A percentile compares a stretch with the other conserved stretches of the same genome.
Conservation (phyloP, 2,888 invertebrate species). For the Trissoscelio sp. region DNA sequence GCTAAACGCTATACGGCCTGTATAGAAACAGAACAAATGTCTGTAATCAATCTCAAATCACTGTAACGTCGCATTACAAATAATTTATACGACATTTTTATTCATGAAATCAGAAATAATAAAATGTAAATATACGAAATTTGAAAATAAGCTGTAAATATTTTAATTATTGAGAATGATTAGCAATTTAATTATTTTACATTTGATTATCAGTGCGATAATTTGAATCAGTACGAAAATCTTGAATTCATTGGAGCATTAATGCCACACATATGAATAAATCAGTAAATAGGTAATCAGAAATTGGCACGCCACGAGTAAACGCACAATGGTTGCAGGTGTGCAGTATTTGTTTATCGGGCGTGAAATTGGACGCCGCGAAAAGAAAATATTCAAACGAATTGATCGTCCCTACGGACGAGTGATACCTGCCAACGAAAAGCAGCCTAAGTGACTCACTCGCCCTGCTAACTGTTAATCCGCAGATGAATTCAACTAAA, state of each 20-base stretch:
- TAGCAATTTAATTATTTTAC: too few species aligned
- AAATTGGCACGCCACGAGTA: conserved; percentile 34
- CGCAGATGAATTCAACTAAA: conserved; percentile 76
- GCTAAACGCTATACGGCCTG: conserved; percentile 73
- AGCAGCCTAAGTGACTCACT: conserved; percentile 69
- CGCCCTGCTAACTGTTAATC: conserved; percentile 73
- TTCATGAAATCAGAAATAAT: too few species aligned
- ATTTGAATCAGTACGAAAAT: too few species aligned
- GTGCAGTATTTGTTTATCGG: conserved; percentile 72
- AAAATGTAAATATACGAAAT: too few species aligned
- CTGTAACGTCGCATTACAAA: too few species aligned
- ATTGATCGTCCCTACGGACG: conserved; percentile 58
- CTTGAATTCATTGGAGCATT: too few species aligned
- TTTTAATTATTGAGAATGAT: too few species aligned
- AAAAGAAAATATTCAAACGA: conserved; percentile 71
- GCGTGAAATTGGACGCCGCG: conserved; percentile 72
- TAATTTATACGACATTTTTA: too few species aligned
- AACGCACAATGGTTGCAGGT: conserved; percentile 65
- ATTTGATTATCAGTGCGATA: too few species aligned
- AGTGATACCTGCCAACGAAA: conserved; percentile 71
- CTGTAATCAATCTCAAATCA: conserved; percentile 39
- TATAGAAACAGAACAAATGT: conserved; percentile 7
- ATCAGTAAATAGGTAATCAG: conserved; percentile 54
- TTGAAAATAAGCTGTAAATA: too few species aligned
- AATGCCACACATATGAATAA: conserved; percentile 33